Base-by-base conservation (phyloP, 2,797 vertebrate species). In the Alca torda region DNA sequence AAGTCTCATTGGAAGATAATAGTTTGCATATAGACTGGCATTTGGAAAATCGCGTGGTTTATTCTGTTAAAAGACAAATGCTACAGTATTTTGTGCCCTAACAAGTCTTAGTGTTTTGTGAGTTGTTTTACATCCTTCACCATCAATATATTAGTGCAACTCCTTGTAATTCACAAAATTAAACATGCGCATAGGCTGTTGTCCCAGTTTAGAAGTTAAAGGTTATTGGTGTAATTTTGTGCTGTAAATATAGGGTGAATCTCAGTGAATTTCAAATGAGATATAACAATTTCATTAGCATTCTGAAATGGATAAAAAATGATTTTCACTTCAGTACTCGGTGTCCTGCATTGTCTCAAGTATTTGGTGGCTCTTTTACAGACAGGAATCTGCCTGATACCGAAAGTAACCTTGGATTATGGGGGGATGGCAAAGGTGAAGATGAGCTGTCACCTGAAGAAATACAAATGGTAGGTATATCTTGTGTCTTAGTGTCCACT, bases 391-490 rank as follows among this genome's bases (percentile, higher is more conserved):
- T 97, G 18, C 91, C 98, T 1, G 98, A 99, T 73, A 91, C 97
- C 51, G 98, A 94, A 1, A 97, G 98, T 79, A 97, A 98, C 37
- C 85, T 98, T 79, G 98, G 98, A 86, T 89, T 98, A 46, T 99
- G 99, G 99, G 99, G 99, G 61, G 99, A 99, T 3, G 84, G 97
- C 87, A 97, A 89, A 95, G 98, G 98, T 75, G 99, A 99, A 92
- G 99, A 99, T 16, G 99, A 99, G 70, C 97, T 99, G 16, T 99
- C 99, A 65, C 99, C 99, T 43, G 99, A 99, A 97, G 99, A 99
- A 97, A 99, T 99, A 96, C 99, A 99, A 96, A 99, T 99, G 99
- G 99, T 99, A 98, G 37, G 97, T 88, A 26, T 37, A 0, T 33
- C 70, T 77, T 81, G 17, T 72, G 15, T n/a, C 48, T 46, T 1